phyloP scores from a whole-genome alignment of 2,888 invertebrate species.

The Periphyllus acericola region DNA sequence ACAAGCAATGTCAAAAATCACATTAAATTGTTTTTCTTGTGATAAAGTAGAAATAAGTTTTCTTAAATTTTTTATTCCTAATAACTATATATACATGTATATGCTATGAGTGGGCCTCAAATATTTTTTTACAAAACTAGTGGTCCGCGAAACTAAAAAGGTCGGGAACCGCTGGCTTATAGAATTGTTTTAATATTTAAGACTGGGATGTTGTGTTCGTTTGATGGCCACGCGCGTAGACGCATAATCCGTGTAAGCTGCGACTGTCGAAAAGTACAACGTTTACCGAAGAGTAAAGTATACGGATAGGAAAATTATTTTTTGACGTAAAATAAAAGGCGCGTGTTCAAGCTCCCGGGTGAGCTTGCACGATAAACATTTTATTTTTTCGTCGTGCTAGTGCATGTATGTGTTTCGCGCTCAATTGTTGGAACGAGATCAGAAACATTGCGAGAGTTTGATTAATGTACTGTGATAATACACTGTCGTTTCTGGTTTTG shows the following conservation, averaged over 20 bases:
- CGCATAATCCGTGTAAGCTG: too few relatives aligned
- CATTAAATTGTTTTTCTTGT: too few relatives aligned
- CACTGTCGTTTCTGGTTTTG: constrained; percentile 51
- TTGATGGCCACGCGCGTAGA: too few relatives aligned
- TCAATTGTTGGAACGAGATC: constrained; percentile 56
- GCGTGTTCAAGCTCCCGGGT: background rate
- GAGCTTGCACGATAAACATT: background rate
- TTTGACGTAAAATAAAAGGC: background rate
- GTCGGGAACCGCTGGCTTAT: constrained; percentile 18
- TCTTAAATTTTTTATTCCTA: too few relatives aligned
- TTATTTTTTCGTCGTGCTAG: background rate
- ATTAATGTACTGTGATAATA: constrained; percentile 57
- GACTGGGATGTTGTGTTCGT: too few relatives aligned
- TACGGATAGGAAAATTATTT: constrained; percentile 11
- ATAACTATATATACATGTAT: too few relatives aligned
- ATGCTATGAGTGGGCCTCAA: constrained; percentile 31
- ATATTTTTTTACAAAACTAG: constrained; percentile 33
- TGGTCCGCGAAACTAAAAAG: constrained; percentile 28
- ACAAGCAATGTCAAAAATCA: too few relatives aligned
- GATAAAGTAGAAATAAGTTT: too few relatives aligned
- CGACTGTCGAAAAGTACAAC: too few relatives aligned
- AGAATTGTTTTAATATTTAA: too few relatives aligned
- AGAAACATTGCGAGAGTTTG: constrained; percentile 54
- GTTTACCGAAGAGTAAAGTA: background rate
- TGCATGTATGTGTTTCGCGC: background rate